A percentile compares a stretch with the other conserved stretches of the same genome.
These are phyloP conservation scores for Triplophysa yarkandensis DNA, from an alignment of 2,797 vertebrate genomes.

Conservation along the genomic window DNA sequence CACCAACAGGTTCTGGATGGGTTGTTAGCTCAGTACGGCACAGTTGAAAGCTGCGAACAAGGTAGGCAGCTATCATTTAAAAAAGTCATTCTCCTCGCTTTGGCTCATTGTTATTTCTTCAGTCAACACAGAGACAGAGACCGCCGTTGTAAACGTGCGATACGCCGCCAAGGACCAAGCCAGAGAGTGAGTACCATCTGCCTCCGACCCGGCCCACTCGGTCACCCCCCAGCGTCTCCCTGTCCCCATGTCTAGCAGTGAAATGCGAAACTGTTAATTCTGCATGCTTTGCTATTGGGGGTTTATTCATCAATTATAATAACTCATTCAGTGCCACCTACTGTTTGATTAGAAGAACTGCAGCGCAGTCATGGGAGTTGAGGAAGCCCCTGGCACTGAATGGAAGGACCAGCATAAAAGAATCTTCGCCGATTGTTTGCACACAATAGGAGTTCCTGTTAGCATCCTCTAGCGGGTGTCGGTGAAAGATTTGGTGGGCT, in stretches of 20 bases:
- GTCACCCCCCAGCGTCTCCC: constrained; percentile 48
- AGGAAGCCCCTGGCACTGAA: constrained; percentile 6
- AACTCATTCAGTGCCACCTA: constrained; percentile 53
- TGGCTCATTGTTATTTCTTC: constrained; percentile 10
- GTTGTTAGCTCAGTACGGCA: constrained; percentile 94
- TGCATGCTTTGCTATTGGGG: constrained; percentile 27
- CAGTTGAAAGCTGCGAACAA: constrained; percentile 99
- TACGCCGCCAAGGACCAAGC: constrained; percentile 96
- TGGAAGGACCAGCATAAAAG: constrained; percentile 17
- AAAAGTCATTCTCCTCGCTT: not conserved
- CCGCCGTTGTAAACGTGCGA: constrained; percentile 97
- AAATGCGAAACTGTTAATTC: constrained; percentile 37
- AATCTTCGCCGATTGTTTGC: constrained; percentile 26
- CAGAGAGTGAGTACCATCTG: constrained; percentile 86
- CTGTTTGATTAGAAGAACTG: constrained; percentile 38
- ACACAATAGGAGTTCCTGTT: constrained; percentile 37
- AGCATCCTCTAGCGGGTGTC: constrained; percentile 6
- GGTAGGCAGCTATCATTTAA: constrained; percentile 69
- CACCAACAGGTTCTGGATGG: constrained; percentile 88
- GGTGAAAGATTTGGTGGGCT: constrained; percentile 6
- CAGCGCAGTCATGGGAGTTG: constrained; percentile 10
- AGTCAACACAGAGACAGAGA: constrained; percentile 99
- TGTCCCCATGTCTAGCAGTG: constrained; percentile 47
- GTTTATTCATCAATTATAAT: constrained; percentile 41
- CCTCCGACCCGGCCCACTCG: not conserved